A percentile compares a stretch with the other conserved stretches of the same genome.
phyloP scores from a whole-genome alignment of 92 coral and sea anemone genomes.

The Porites divaricata region DNA sequence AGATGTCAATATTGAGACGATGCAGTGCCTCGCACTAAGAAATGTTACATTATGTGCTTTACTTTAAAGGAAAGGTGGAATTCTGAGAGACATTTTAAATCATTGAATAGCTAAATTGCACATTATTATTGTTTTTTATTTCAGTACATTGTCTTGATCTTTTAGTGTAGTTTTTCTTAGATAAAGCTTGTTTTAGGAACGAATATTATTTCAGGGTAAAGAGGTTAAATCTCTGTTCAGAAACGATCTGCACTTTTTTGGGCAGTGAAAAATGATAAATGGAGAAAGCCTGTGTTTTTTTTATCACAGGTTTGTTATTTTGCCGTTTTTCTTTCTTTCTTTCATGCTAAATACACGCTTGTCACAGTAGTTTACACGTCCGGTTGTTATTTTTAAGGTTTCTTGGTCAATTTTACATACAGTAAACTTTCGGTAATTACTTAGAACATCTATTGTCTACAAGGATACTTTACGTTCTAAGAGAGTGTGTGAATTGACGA shows the following conservation, averaged over 20 bases:
- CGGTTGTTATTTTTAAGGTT: not conserved
- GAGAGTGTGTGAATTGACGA: slow-evolving; percentile 3
- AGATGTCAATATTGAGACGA: not conserved
- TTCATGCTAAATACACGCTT: not conserved
- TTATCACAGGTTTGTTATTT: not conserved
- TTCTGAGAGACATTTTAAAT: not conserved
- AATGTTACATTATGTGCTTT: not conserved
- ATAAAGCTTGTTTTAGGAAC: not conserved
- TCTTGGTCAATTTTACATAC: not conserved
- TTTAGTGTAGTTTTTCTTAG: not conserved
- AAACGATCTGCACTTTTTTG: slow-evolving; percentile 33
- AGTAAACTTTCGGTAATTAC: not conserved
- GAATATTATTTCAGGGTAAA: not conserved
- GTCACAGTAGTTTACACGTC: not conserved
- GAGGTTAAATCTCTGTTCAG: not conserved
- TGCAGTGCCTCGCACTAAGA: not conserved
- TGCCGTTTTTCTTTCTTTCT: too few species aligned
- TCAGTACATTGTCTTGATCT: not conserved
- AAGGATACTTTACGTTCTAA: not conserved
- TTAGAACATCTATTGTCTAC: not conserved
- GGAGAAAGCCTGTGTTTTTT: not conserved
- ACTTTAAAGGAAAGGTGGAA: slow-evolving; percentile 7
- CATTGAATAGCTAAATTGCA: not conserved
- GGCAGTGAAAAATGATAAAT: slow-evolving; percentile 22
- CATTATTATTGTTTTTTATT: too few species aligned